These are phyloP conservation scores for Indicator maculatus DNA, from an alignment of 2,113 vertebrate genomes.

Conservation along the genomic window DNA sequence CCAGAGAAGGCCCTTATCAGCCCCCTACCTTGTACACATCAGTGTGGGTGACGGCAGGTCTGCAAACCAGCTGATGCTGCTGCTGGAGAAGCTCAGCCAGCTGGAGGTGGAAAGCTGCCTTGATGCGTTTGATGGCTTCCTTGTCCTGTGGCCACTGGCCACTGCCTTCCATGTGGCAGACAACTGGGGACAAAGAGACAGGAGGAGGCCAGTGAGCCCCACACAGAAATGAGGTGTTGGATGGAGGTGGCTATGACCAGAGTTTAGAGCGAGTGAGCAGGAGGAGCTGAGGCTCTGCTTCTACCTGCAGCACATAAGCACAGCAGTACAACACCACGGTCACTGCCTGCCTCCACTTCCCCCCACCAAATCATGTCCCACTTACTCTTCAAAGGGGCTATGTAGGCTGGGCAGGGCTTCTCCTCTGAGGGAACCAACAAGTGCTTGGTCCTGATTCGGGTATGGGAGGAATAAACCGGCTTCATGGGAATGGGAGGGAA, in stretches of 20 bases:
- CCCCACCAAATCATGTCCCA: not conserved
- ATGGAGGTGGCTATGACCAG: not conserved
- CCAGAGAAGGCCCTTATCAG: accelerated
- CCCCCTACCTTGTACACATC: conserved; percentile 84
- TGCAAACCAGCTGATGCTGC: conserved; percentile 83
- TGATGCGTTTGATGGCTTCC: conserved; percentile 87
- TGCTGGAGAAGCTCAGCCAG: conserved; percentile 84
- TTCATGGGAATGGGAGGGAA: conserved; percentile 87
- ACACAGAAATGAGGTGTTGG: not conserved
- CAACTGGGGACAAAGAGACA: conserved; percentile 74
- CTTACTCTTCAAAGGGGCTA: conserved; percentile 88
- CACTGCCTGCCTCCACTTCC: accelerated
- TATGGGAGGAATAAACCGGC: conserved; percentile 81
- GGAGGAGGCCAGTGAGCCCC: not conserved
- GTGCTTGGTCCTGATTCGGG: conserved; percentile 49
- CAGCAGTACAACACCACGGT: not conserved
- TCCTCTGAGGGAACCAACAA: conserved; percentile 79
- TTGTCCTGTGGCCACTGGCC: conserved; percentile 93
- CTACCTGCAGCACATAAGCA: not conserved
- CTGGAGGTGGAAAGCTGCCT: conserved; percentile 90
- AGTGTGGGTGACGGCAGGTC: conserved; percentile 78
- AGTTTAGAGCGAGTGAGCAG: not conserved
- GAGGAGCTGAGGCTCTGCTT: not conserved
- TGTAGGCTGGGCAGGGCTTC: conserved; percentile 88
- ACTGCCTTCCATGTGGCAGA: conserved; percentile 97